Evolutionary conservation across 2,113 vertebrate genomes (phyloP), one percentile per base, ranked within the genome.

Genomic region (Laterallus jamaicensis): DNA sequence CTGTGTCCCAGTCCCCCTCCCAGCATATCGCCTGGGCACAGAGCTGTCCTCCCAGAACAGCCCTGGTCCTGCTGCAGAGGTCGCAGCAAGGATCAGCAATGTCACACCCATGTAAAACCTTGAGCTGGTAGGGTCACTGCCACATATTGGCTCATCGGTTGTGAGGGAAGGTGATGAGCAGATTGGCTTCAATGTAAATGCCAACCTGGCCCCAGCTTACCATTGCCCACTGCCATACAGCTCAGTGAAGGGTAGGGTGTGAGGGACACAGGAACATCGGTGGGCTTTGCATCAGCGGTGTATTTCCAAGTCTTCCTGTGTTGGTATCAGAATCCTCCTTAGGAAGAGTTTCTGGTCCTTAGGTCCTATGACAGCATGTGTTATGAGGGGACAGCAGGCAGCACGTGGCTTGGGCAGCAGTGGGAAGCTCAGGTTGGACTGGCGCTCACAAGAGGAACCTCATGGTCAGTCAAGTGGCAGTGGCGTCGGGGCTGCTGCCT

Each of bases 131-230:
- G 25, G 2, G 11, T 9, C 49, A 0, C 14, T 29, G 1, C 21
- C 42, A 5, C 2, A 0, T 11, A 0, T 24, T 9, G 60, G 20
- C 37, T 28, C 15, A 7, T 7, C n/a, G 0, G 39, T 12, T 2
- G 1, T 4, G 31, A 40, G 40, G n/a, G 25, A 14, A 24, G 39
- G 47, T 3, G 3, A 9, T 11, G 82, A 35, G 76, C 16, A 31
- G 12, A 16, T 39, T 2, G 5, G 47, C 32, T 67, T 26, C n/a
- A 75, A 44, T 2, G 7, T 26, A 21, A 40, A 12, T 2, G 37
- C 50, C 39, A 19, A 18, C 55, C 87, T 4, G 64, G 28, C 2
- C 29, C 12, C 78, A 13, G 39, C 29, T 49, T 6, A 49, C 17
- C 3, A 1, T 4, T 8, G 15, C 49, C 40, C 5, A 12, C 52